Conservation (phyloP, 2,113 vertebrate species). For the Delphinus delphis region DNA sequence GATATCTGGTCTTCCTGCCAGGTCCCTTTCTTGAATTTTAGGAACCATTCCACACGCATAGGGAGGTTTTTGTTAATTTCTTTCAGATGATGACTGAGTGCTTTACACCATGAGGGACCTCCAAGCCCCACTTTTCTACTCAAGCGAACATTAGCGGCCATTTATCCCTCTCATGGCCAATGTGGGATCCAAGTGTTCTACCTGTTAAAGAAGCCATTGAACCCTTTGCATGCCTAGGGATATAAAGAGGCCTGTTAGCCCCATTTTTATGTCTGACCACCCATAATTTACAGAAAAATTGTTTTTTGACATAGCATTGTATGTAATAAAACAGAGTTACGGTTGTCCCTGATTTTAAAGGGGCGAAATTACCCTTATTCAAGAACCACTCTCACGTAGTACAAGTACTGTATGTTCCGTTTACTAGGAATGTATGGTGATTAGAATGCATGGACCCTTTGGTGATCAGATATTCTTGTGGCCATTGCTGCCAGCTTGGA, state of each 20-base stretch:
- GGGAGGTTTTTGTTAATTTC: conserved; percentile 86
- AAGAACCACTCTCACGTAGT: conserved; percentile 35
- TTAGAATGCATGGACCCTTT: not conserved
- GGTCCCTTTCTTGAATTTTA: conserved; percentile 83
- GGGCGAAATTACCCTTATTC: conserved; percentile 43
- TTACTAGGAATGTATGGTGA: not conserved
- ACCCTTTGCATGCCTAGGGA: conserved; percentile 43
- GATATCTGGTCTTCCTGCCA: conserved; percentile 86
- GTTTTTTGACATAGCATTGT: conserved; percentile 14
- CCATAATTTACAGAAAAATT: conserved; percentile 54
- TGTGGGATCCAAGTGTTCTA: conserved; percentile 74
- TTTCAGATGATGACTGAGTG: conserved; percentile 84
- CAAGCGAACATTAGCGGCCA: conserved; percentile 68
- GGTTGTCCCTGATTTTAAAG: conserved; percentile 51
- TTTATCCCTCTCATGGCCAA: conserved; percentile 70
- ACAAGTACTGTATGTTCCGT: not conserved
- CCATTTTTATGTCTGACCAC: conserved; percentile 45
- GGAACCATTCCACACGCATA: conserved; percentile 85
- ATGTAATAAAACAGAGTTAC: conserved; percentile 46
- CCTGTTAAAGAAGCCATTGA: conserved; percentile 64
- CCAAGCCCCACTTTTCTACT: conserved; percentile 69
- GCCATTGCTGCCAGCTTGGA: not conserved
- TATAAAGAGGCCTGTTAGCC: conserved; percentile 42
- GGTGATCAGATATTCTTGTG: conserved; percentile 36
- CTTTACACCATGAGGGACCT: conserved; percentile 64